phyloP scores from a whole-genome alignment of 1,140 invertebrate genomes.

The Eufriesea mexicana region DNA sequence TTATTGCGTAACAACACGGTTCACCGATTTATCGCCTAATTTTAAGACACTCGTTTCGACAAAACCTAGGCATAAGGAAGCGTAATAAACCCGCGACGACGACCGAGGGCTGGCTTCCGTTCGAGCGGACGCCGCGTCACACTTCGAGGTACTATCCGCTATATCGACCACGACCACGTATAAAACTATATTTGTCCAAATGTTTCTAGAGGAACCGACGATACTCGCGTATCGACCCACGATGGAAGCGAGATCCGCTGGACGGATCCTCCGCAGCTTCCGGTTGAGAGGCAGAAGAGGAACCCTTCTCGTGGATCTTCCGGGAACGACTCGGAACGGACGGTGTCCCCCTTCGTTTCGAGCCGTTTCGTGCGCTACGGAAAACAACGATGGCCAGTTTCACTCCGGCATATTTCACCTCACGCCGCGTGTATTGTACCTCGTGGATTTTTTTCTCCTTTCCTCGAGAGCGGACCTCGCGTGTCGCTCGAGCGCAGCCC shows the following conservation, averaged over 20 bases:
- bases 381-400: constrained; percentile 46
- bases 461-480: not conserved
- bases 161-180: not conserved
- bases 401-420: constrained; percentile 26
- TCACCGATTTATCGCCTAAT: constrained; percentile 63
- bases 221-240: constrained; percentile 2
- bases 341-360: constrained; percentile 45
- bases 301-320: constrained; percentile 44
- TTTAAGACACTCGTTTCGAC: constrained; percentile 51
- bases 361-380: constrained; percentile 46
- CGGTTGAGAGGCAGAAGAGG: constrained; percentile 55
- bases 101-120: not conserved
- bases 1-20: constrained; percentile 57
- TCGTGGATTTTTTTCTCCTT: not conserved
- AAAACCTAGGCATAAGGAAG: constrained; percentile 16
- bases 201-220: constrained; percentile 15
- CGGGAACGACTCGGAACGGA: constrained; percentile 54
- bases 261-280: constrained; percentile 60
- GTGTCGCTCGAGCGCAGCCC: constrained; percentile 12
- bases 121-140: no score
- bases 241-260: constrained; percentile 44
- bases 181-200: constrained; percentile 14
- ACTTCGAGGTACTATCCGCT: no score
- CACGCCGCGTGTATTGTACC: constrained; percentile 8
- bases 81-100: constrained; percentile 17